phyloP scores from a whole-genome alignment of 1,140 invertebrate species.

The Heliconius hermathena region DNA sequence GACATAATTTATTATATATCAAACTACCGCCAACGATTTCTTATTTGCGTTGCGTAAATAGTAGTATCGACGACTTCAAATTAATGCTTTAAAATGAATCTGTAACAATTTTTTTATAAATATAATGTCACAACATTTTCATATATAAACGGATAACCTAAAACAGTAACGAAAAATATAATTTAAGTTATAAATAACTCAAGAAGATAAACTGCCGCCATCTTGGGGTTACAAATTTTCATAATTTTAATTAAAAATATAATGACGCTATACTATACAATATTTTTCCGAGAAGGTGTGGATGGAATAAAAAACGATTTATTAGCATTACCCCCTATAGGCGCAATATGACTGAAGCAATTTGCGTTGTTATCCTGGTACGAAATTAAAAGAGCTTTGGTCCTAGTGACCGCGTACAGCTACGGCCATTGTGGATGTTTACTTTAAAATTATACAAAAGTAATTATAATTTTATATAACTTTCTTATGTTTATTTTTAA shows the following conservation, averaged over 20 bases:
- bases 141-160: neutral
- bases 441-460: too few species aligned
- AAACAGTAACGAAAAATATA: neutral
- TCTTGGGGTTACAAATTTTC: neutral
- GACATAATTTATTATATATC: too few species aligned
- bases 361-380: neutral
- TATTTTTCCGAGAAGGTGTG: neutral
- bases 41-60: too few species aligned
- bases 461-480: too few species aligned
- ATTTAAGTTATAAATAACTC: neutral
- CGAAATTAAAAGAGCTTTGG: neutral
- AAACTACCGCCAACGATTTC: too few species aligned
- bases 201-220: neutral
- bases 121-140: too few species aligned
- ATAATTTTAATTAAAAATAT: neutral
- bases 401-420: neutral
- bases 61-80: too few species aligned
- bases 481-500: too few species aligned
- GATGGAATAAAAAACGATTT: slow-evolving; percentile 6
- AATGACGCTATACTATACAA: neutral
- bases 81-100: too few species aligned
- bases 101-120: too few species aligned
- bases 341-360: neutral
- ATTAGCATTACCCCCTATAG: neutral
- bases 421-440: too few species aligned